Conservation (phyloP, 2,113 vertebrate genomes). For the Caranx melampygus region DNA sequence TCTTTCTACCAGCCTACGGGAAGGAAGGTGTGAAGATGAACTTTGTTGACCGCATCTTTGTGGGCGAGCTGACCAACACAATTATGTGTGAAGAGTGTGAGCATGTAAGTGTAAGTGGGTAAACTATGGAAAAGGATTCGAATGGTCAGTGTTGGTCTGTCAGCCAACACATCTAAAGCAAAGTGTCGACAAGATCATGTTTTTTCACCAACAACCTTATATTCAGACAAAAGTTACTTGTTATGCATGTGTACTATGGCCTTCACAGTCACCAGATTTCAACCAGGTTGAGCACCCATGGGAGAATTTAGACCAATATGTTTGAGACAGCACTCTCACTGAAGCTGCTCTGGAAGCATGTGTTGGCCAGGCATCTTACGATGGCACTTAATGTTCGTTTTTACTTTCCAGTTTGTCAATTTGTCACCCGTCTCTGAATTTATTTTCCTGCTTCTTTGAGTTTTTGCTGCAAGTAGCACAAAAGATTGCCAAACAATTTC, state of each 20-base stretch:
- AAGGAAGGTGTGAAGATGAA: conserved; percentile 99
- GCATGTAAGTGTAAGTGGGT: conserved; percentile 88
- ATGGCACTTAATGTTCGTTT: no score
- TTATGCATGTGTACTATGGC: background rate
- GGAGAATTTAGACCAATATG: no score
- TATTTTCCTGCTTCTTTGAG: background rate
- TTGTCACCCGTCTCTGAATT: background rate
- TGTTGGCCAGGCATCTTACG: no score
- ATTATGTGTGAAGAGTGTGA: conserved; percentile 99
- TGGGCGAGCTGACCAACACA: conserved; percentile 98
- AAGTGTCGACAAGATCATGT: background rate
- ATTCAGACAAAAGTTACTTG: no score
- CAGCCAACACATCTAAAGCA: background rate
- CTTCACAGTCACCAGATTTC: background rate
- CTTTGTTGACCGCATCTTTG: conserved; percentile 97
- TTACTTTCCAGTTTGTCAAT: no score
- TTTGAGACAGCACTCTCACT: no score
- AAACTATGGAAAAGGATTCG: background rate
- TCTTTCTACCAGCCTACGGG: conserved; percentile 88
- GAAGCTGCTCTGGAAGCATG: no score
- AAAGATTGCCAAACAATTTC: background rate
- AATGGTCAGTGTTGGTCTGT: background rate
- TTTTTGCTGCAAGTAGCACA: background rate
- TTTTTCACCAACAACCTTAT: background rate
- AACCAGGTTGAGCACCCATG: no score